Base-by-base conservation (phyloP, 2,888 invertebrate species). In the Platynereis dumerilii region DNA sequence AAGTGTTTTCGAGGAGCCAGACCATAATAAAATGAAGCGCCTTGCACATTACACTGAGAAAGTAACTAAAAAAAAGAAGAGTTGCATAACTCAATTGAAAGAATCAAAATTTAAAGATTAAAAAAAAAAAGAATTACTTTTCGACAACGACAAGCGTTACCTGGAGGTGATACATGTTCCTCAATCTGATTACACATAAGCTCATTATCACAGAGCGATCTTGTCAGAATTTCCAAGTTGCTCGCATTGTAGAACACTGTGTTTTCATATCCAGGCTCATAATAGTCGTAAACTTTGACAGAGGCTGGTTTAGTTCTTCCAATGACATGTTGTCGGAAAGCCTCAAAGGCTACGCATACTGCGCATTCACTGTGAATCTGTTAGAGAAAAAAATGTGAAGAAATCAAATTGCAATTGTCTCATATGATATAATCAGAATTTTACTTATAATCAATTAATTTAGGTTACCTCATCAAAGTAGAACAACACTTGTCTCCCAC, bases 221-320 rank as follows among this genome's bases (percentile, higher is more conserved):
- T 39, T n/a, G n/a, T 27, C 26, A 55, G 10, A 26, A 24, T 7
- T 15, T 55, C 20, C 10, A 55, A 7, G 26, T 24, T 28, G 22
- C 26, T 27, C 12, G 24, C 24, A 22, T n/a, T 55, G 17, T 55
- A 17, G 26, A 55, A 55, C 7, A 24, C 24, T 57, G 34, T 34
- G 12, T 34, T 34, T 57, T 17, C 34, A 57, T 57, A n/a, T 75
- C 76, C 77, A 45, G 76, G 76, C 65, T 78, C 74, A 54, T 80
- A 80, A 64, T 80, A 80, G 63, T 80, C 80, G 57, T 76, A 78
- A 15, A 80, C 71, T 34, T 67, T 73, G 28, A 78, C 71, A 2
- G 69, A 65, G 22, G 76, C 75, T 15, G 77, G 75, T 53, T 76
- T 59, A 10, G 48, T 62, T 28, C 34, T 27, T 10, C 65, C 68